phyloP scores from a whole-genome alignment of 2,113 vertebrate species.

The Labeo catla region DNA sequence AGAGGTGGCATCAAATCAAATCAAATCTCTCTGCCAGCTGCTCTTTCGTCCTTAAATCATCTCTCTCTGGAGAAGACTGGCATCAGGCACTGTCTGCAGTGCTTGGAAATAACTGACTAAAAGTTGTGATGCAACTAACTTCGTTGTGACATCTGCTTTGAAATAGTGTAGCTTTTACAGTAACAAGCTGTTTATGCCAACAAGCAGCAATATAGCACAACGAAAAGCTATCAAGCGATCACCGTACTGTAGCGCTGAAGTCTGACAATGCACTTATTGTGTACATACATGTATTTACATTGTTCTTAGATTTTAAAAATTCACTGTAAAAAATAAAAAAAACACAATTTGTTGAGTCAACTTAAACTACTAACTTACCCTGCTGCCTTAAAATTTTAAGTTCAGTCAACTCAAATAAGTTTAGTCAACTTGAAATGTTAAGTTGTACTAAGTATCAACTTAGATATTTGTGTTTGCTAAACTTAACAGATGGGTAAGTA shows the following conservation, averaged over 20 bases:
- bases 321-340: too few relatives aligned
- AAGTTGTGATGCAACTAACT: background rate
- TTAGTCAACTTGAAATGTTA: too few relatives aligned
- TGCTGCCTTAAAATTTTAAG: too few relatives aligned
- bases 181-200: background rate
- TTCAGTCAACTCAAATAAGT: too few relatives aligned
- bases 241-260: background rate
- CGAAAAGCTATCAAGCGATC: background rate
- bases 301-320: too few relatives aligned
- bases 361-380: too few relatives aligned
- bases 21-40: slow-evolving; percentile 33
- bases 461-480: too few relatives aligned
- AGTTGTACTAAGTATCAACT: too few relatives aligned
- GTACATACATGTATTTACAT: too few relatives aligned
- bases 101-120: background rate
- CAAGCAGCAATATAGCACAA: background rate
- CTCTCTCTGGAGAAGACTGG: background rate
- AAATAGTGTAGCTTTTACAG: background rate
- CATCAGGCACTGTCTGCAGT: background rate
- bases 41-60: slow-evolving; percentile 16
- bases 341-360: too few relatives aligned
- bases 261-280: background rate
- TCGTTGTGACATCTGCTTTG: background rate
- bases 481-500: too few relatives aligned
- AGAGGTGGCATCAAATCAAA: slow-evolving; percentile 35